phyloP scores from a whole-genome alignment of 2,888 invertebrate genomes.

The Dioctria rufipes region DNA sequence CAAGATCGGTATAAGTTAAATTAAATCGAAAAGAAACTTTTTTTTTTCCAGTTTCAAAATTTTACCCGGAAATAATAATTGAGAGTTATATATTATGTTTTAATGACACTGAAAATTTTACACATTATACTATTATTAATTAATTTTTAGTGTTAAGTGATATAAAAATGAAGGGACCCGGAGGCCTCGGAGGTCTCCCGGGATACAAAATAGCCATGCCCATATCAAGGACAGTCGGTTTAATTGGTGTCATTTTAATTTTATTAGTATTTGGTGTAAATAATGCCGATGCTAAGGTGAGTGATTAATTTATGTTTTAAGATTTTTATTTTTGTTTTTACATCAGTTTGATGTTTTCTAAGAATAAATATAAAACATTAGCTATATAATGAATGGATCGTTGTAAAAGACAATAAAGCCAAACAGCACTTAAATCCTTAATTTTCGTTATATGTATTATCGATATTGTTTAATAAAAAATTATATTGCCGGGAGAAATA shows the following conservation, averaged over 20 bases:
- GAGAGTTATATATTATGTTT: background rate
- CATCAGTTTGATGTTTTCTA: no score
- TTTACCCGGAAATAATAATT: background rate
- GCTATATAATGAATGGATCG: no score
- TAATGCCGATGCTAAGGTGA: slow-evolving; percentile 68
- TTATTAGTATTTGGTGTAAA: slow-evolving; percentile 63
- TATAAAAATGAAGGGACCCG: slow-evolving; percentile 65
- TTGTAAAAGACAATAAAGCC: no score
- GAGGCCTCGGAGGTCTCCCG: slow-evolving; percentile 69
- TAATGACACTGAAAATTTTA: background rate
- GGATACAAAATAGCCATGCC: slow-evolving; percentile 56
- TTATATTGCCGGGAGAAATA: no score
- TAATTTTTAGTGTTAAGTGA: slow-evolving; percentile 33
- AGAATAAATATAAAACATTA: no score
- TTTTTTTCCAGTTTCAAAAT: no score
- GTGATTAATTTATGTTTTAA: slow-evolving; percentile 57
- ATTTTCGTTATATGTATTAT: no score
- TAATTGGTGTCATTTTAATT: slow-evolving; percentile 64
- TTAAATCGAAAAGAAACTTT: no score
- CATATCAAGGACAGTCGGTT: slow-evolving; percentile 62
- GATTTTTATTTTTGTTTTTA: no score
- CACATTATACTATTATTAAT: background rate
- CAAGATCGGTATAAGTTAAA: background rate
- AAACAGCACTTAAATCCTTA: no score
- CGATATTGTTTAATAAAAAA: no score